A percentile compares a stretch with the other conserved stretches of the same genome.
These are phyloP conservation scores for Nasonovia ribisnigri DNA, from an alignment of 2,888 invertebrate species.

Conservation along the genomic window DNA sequence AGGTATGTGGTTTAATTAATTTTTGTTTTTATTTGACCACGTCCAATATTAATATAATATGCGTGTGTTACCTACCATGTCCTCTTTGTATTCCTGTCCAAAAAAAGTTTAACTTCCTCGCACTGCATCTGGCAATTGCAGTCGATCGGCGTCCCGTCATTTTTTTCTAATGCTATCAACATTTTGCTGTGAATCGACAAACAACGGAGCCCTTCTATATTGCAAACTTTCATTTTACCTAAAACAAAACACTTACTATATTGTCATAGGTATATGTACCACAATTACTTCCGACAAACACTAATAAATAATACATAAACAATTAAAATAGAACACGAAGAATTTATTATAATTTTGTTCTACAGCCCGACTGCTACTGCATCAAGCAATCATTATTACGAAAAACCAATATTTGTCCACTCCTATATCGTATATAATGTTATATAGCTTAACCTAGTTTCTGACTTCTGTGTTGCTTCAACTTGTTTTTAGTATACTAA, in stretches of 20 bases:
- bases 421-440: no score
- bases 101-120: slow-evolving; percentile 70
- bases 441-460: no score
- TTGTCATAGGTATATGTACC: no score
- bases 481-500: no score
- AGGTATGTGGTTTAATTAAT: background rate
- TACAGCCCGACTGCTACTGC: no score
- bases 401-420: no score
- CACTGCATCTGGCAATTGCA: slow-evolving; percentile 73
- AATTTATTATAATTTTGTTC: no score
- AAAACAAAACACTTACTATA: background rate
- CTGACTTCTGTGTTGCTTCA: no score
- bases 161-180: slow-evolving; percentile 71
- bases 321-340: no score
- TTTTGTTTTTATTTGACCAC: background rate
- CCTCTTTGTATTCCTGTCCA: slow-evolving; percentile 50
- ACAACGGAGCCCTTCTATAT: slow-evolving; percentile 74
- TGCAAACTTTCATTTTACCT: slow-evolving; percentile 70
- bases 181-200: slow-evolving; percentile 70
- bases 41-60: background rate
- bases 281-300: no score
- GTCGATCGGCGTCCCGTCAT: slow-evolving; percentile 67
- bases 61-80: slow-evolving; percentile 65
- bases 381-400: no score
- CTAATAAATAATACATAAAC: no score